Conservation (phyloP, 2,797 vertebrate genomes). For the Notamacropus eugenii region DNA sequence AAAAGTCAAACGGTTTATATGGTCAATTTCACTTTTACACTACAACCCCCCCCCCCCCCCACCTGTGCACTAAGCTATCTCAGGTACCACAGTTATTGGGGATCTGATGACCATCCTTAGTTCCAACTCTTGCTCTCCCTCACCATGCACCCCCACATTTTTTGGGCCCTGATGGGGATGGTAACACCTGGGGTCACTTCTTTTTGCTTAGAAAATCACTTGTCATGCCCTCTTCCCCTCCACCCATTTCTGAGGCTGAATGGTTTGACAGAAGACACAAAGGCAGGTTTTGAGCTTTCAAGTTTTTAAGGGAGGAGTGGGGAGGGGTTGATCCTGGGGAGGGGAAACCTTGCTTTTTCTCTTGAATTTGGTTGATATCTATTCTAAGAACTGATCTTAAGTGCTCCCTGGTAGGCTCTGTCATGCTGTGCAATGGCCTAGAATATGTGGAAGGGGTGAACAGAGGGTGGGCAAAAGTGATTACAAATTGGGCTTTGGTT, state of each 20-base stretch:
- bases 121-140: background rate
- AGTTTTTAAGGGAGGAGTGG: slow-evolving; percentile 9
- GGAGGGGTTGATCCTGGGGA: background rate
- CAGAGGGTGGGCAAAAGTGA: background rate
- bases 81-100: slow-evolving; percentile 7
- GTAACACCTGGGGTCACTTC: background rate
- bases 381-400: background rate
- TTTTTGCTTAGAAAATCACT: background rate
- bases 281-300: background rate
- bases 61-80: background rate
- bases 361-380: background rate
- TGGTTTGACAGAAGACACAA: slow-evolving; percentile 23
- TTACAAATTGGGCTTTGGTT: background rate
- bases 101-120: slow-evolving; percentile 42
- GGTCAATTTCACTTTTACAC: slow-evolving; percentile 51
- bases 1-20: slow-evolving; percentile 10
- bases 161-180: slow-evolving; percentile 27
- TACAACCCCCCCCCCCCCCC: accelerated
- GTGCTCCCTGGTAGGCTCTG: background rate
- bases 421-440: background rate
- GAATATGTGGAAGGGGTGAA: background rate
- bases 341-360: background rate
- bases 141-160: too few relatives aligned
- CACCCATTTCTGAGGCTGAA: slow-evolving; percentile 34
- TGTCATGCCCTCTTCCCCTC: slow-evolving; percentile 12